phyloP scores from a whole-genome alignment of 2,888 invertebrate species.

The Rhimphoctona megacephalus region DNA sequence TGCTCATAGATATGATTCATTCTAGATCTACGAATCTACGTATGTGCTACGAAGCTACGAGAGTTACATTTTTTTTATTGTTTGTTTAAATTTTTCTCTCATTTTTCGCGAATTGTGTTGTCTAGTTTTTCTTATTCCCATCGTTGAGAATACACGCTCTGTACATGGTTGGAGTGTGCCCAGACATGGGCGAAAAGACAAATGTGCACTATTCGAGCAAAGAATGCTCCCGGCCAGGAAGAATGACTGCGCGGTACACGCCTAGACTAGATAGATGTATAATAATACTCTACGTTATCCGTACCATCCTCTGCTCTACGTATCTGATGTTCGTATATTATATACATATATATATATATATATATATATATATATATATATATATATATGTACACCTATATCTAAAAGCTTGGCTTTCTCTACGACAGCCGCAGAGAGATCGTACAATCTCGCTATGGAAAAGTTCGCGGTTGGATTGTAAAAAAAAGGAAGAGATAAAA shows the following conservation, averaged over 20 bases:
- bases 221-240: slow-evolving; percentile 64
- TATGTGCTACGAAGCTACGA: slow-evolving; percentile 7
- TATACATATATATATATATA: no score
- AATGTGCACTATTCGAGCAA: slow-evolving; percentile 65
- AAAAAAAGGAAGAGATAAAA: slow-evolving; percentile 40
- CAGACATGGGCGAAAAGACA: slow-evolving; percentile 56
- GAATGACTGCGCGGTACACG: slow-evolving; percentile 65
- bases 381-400: slow-evolving; percentile 24
- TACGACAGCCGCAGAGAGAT: slow-evolving; percentile 67
- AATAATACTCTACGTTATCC: slow-evolving; percentile 54
- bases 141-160: slow-evolving; percentile 27
- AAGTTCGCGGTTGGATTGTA: slow-evolving; percentile 69
- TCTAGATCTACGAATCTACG: no score
- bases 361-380: slow-evolving; percentile 36
- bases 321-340: slow-evolving; percentile 46
- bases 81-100: background rate
- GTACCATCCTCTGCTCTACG: slow-evolving; percentile 34
- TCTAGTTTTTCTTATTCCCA: slow-evolving; percentile 18
- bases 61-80: background rate
- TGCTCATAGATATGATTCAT: background rate
- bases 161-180: slow-evolving; percentile 20
- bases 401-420: slow-evolving; percentile 56
- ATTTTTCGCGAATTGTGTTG: slow-evolving; percentile 33
- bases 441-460: slow-evolving; percentile 72
- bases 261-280: slow-evolving; percentile 59